phyloP scores from a whole-genome alignment of 2,797 vertebrate genomes.

The Bovichtus variegatus region DNA sequence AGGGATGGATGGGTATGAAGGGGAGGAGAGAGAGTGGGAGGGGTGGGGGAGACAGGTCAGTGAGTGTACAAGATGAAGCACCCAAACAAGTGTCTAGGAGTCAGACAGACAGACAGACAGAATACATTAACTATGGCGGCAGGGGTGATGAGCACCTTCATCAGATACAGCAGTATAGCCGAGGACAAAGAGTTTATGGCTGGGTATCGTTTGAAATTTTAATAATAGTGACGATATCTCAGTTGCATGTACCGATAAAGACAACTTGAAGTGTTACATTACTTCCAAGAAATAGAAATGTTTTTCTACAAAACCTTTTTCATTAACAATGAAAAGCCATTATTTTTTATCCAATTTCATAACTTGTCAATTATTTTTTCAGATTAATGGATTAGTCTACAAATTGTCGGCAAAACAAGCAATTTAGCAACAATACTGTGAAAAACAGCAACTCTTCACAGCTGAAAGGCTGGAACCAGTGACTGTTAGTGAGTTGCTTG shows the following conservation, averaged over 20 bases:
- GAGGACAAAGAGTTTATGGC: conserved; percentile 29
- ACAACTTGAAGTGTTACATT: not conserved
- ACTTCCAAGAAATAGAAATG: not conserved
- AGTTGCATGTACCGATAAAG: not conserved
- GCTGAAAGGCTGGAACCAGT: not conserved
- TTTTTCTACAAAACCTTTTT: not conserved
- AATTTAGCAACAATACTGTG: not conserved
- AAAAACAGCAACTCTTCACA: not conserved
- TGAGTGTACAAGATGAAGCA: conserved; percentile 57
- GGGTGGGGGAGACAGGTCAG: conserved; percentile 61
- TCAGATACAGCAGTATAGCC: conserved; percentile 3
- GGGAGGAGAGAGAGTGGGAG: conserved; percentile 2
- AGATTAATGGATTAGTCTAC: not conserved
- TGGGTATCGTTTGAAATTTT: not conserved
- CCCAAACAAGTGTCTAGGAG: conserved; percentile 71
- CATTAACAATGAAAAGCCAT: no score
- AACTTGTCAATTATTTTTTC: not conserved
- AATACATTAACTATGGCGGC: conserved; percentile 65
- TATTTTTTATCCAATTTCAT: not conserved
- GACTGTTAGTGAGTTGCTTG: not conserved
- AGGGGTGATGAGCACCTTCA: conserved; percentile 20
- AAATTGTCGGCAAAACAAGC: not conserved
- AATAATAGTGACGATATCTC: fast-evolving
- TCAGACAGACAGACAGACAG: conserved; percentile 65
- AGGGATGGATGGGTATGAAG: conserved; percentile 54